Conservation (phyloP, 1,140 invertebrate species). For the Cyclargus thomasi region DNA sequence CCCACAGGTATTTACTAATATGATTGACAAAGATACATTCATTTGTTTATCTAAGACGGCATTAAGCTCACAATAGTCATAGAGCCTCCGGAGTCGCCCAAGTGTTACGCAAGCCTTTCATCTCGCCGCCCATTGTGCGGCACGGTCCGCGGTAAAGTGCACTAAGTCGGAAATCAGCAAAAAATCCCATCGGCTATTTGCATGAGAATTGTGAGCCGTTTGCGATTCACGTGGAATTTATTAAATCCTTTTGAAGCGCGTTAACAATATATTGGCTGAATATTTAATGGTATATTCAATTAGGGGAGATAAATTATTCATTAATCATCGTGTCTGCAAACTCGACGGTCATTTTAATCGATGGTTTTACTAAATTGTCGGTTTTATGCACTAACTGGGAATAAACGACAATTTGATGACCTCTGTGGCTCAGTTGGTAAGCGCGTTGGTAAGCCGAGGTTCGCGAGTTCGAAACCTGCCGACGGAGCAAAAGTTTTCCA, state of each 20-base stretch:
- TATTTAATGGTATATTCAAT: constrained; percentile 4
- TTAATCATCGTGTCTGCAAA: not conserved
- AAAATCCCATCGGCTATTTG: constrained; percentile 27
- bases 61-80: not conserved
- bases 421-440: too few relatives aligned
- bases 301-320: not conserved
- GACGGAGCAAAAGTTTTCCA: too few relatives aligned
- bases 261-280: not conserved
- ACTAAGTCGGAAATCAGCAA: constrained; percentile 2
- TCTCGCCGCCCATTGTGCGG: not conserved
- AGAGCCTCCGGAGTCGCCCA: not conserved
- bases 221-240: not conserved
- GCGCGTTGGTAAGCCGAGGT: too few relatives aligned
- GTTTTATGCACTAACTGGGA: too few relatives aligned
- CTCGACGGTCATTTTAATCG: not conserved
- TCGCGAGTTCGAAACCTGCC: too few relatives aligned
- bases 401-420: too few relatives aligned
- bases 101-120: not conserved
- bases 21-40: not conserved
- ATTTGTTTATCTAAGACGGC: not conserved
- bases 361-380: not conserved
- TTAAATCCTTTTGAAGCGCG: not conserved
- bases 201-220: constrained; percentile 38
- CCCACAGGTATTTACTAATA: not conserved
- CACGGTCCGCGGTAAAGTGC: not conserved